Evolutionary conservation across 2,888 invertebrate species (phyloP).

Genomic region (Drosophila helvetica): DNA sequence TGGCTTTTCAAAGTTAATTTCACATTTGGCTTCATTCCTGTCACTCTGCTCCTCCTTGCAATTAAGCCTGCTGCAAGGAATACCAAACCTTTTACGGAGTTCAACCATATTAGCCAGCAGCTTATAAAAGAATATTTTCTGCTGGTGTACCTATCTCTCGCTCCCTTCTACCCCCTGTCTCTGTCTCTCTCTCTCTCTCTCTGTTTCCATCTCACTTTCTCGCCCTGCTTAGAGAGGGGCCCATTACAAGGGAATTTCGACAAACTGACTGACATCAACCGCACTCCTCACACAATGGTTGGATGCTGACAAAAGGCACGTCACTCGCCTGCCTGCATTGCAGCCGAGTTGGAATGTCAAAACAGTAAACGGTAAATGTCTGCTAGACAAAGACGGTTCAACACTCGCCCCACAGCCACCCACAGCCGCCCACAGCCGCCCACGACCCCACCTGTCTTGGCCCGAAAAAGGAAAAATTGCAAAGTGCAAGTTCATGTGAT

Average conservation of each 20-base stretch:
- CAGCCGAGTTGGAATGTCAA: slow-evolving; percentile 68
- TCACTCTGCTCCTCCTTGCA: background rate
- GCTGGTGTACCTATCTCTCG: slow-evolving; percentile 9
- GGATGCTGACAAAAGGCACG: slow-evolving; percentile 59
- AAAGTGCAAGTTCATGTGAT: slow-evolving; percentile 77
- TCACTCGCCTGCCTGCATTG: slow-evolving; percentile 55
- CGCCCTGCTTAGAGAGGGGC: background rate
- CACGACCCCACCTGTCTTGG: slow-evolving; percentile 24
- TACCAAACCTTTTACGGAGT: background rate
- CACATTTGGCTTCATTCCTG: background rate
- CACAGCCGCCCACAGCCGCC: background rate
- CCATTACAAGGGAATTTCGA: slow-evolving; percentile 3
- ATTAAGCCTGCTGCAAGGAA: slow-evolving; percentile 1
- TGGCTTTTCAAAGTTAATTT: background rate
- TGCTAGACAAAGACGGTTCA: slow-evolving; percentile 56
- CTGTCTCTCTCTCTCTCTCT: background rate
- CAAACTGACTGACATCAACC: slow-evolving; percentile 49
- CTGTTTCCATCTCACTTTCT: background rate
- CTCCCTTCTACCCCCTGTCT: slow-evolving; percentile 13
- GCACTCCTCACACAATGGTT: slow-evolving; percentile 42
- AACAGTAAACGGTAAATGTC: slow-evolving; percentile 74
- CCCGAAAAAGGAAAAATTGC: slow-evolving; percentile 46
- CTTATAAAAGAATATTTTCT: slow-evolving; percentile 11
- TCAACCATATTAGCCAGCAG: slow-evolving; percentile 21
- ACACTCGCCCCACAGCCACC: slow-evolving; percentile 8